Evolutionary conservation across 1,140 invertebrate species (phyloP), one percentile per base, ranked within the genome.

Genomic region (Platyscapa corneri): DNA sequence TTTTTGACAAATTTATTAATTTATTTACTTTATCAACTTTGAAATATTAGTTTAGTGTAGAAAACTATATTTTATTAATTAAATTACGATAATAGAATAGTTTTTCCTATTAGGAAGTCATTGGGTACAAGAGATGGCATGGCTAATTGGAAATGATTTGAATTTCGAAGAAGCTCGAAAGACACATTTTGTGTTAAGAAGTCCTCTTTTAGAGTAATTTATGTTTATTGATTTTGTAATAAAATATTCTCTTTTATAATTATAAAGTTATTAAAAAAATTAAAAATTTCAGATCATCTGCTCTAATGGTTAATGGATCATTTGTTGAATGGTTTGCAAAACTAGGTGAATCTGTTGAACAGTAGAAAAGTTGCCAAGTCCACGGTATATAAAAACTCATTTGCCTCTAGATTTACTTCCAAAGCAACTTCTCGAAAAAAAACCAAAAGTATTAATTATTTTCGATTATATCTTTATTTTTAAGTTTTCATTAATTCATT

Each of bases 121-220:
- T 5, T 98, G 97, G 97, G 95, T 95, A 16, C 97, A 97, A 91
- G 97, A 98, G 94, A 97, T 98, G 95, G 94, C 97, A 6, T 98
- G 97, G 97, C 94, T 97, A 32, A 95, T 98, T 46, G 96, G 95
- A 10, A 96, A 97, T 90, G 95, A 97, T 88, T 93, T 97, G 72
- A 95, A 98, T 90, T 97, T 96, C 88, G 95, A 96, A 89, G 94
- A 94, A 1, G 96, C 97, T 0, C 95, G 75, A 42, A 81, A 95
- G 89, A 94, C 94, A 37, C 94, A 96, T n/a, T 94, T 97, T 79
- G 94, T 94, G 53, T 64, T 94, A 81, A 92, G 95, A 75, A 94
- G 93, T 86, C 95, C 95, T 23, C 93, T 95, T 84, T 88, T 95
- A 16, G 95, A 95, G 94, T 95, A 90, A 93, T 91, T 91, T 65